Evolutionary conservation across 1,140 invertebrate genomes (phyloP), one percentile per base, ranked within the genome.

Genomic region (Eupristina koningsbergeri): DNA sequence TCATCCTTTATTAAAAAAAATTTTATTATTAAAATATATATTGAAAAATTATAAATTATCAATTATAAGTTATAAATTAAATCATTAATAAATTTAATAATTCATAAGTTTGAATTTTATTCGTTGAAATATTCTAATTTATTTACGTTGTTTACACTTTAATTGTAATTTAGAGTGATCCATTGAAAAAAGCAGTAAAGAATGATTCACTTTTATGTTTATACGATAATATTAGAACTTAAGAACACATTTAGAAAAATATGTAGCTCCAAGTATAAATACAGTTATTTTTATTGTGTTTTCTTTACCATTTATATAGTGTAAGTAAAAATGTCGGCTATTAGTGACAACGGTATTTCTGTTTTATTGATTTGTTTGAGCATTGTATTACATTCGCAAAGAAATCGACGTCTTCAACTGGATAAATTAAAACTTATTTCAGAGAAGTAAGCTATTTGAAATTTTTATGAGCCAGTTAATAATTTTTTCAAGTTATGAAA

Each of bases 291-390:
- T 64, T 34, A 64, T 64, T 64, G 34, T 29, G 61, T 13, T 64
- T 64, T 64, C 53, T 34, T 64, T 64, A 31, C n/a, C 29, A 29
- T 63, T 26, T 63, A n/a, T 63, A 63, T 29, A 63, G 26, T 29
- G 29, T n/a, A 63, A 63, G 26, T 45, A 29, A 63, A 63, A 29
- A 29, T 63, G 29, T 63, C n/a, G 58, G 58, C 7, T 63, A 63
- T 8, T 29, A 29, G 58, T 63, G 58, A 63, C n/a, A 63, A 63
- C 58, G n/a, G 58, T 63, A 63, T 63, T 63, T 63, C n/a, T 63
- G 26, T 29, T 63, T 63, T 63, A 63, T 11, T 63, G 26, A n/a
- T 63, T 63, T 63, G 17, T 63, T 63, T 29, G 29, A 0, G n/a
- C 26, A 1, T 29, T n/a, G 58, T 6, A 31, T 64, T 64, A 31